phyloP scores from a whole-genome alignment of 2,113 vertebrate species.

The Neolamprologus hecqui region DNA sequence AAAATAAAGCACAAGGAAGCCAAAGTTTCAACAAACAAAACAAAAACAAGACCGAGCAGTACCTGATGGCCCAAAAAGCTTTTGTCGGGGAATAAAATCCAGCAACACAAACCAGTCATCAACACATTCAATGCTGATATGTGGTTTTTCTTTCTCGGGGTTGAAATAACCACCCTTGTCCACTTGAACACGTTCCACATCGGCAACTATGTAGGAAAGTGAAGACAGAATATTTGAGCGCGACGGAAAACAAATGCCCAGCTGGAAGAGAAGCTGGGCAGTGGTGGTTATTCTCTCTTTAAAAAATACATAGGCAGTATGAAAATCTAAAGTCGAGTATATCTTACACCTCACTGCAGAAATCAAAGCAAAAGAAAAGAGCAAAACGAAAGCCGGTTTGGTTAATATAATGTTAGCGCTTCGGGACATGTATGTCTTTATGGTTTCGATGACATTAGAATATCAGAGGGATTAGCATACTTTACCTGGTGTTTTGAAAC shows the following conservation, averaged over 20 bases:
- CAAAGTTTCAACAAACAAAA: background rate
- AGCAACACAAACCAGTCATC: conserved; percentile 60
- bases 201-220: background rate
- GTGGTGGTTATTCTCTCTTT: background rate
- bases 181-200: background rate
- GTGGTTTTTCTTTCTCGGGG: background rate
- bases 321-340: background rate
- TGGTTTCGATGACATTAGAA: background rate
- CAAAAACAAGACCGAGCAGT: background rate
- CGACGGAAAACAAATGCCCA: background rate
- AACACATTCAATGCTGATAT: background rate
- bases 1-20: background rate
- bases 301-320: background rate
- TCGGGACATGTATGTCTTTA: background rate
- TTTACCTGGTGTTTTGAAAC: conserved; percentile 52
- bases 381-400: background rate
- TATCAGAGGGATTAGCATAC: background rate
- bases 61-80: conserved; percentile 28
- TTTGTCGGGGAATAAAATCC: conserved; percentile 20
- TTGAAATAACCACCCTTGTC: background rate
- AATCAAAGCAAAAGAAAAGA: background rate
- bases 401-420: background rate
- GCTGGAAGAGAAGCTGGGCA: background rate
- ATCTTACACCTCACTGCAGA: background rate
- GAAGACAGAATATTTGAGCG: background rate